These are phyloP conservation scores for Isotomurus palustris DNA, from an alignment of 2,888 invertebrate species.

Conservation along the genomic window DNA sequence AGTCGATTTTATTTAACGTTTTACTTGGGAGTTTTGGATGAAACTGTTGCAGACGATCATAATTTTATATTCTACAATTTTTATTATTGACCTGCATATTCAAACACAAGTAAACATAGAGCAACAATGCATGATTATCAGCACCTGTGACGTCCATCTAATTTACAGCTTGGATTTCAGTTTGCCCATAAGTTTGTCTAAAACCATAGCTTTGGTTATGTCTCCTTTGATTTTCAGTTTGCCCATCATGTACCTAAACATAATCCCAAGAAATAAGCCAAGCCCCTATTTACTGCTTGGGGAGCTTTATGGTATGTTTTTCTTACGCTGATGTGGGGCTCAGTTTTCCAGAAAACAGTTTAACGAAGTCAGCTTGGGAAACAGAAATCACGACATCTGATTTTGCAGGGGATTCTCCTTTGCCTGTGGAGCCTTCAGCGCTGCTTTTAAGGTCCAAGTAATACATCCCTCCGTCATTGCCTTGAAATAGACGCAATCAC, in stretches of 20 bases:
- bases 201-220: conserved; percentile 87
- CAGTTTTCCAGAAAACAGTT: conserved; percentile 60
- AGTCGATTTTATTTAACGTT: no score
- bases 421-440: conserved; percentile 66
- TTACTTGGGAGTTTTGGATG: no score
- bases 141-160: no score
- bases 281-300: no score
- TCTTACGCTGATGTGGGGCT: conserved; percentile 74
- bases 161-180: conserved; percentile 63
- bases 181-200: conserved; percentile 81
- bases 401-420: conserved; percentile 64
- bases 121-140: no score
- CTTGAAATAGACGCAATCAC: no score
- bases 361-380: conserved; percentile 58
- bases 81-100: no score
- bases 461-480: conserved; percentile 68
- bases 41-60: no score
- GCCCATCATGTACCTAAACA: conserved; percentile 77
- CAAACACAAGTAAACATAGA: no score
- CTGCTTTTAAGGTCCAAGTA: conserved; percentile 86
- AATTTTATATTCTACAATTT: no score
- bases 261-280: not conserved
- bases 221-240: conserved; percentile 91
- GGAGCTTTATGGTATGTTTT: no score
- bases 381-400: conserved; percentile 82